Base-by-base conservation (phyloP, 2,888 invertebrate genomes). In the Xanthorhoe spadicearia region DNA sequence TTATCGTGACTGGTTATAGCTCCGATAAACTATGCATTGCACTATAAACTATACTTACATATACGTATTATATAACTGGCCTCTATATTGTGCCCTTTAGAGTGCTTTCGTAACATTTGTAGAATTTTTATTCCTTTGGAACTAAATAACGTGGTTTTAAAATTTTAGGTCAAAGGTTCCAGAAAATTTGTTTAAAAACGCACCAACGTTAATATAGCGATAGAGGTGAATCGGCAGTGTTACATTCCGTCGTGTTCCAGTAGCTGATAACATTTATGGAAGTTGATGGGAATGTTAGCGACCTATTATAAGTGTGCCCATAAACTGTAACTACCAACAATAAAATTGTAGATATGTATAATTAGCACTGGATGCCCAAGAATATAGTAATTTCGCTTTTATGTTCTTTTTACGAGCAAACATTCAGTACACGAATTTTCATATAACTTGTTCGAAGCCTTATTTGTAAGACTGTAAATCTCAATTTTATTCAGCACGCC, bases 361-460 rank as follows among this genome's bases (percentile, higher is more conserved):
- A 61, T 69, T 69, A 66, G 63, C 54, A 35, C 66, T 53, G 60
- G 19, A 53, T 53, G 35, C 52, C 57, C 49, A 19, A 35, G 15
- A 52, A 48, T 38, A 48, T 64, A 61, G 23, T 55, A 57, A 60
- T 23, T 67, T 50, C 18, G 9, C 35, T 62, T 68, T 66, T 55
- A 70, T 61, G 70, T 1, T 60, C 10, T 9, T 69, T 70, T 70
- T 68, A 72, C 66, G 70, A 72, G 58, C 32, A 56, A 49, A 49
- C 23, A 10, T 46, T 43, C 49, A 60, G 53, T 58, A 61, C 52
- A 51, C 50, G 49, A 38, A 15, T 60, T 59, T 38, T 13, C 18
- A 9, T 28, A 13, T 17, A 23, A 15, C 28, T 13, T 13, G 10
- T 15, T 32, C 43, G 51, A 38, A 48, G 59, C 49, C 59, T 57